Percentiles rank a stretch among this genome's conserved stretches.
phyloP scores from a whole-genome alignment of 2,113 vertebrate species.

The Erinaceus europaeus region DNA sequence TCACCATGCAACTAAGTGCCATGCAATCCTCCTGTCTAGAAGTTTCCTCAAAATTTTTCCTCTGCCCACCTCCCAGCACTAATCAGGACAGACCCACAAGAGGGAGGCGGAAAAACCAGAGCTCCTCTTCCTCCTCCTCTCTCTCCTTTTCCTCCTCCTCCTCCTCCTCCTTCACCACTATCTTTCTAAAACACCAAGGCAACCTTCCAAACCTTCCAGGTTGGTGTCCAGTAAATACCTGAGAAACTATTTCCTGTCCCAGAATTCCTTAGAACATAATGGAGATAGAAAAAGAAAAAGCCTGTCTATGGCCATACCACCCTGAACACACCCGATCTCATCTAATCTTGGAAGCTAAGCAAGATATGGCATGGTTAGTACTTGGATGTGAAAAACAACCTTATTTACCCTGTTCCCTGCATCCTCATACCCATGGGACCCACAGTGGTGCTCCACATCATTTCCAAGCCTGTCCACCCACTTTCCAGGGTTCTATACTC shows the following conservation, averaged over 20 bases:
- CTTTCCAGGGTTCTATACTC: not conserved
- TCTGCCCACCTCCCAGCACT: not conserved
- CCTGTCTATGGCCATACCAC: too few species aligned
- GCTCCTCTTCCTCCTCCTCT: not conserved
- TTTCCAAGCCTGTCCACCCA: not conserved
- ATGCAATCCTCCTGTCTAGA: not conserved
- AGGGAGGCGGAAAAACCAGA: not conserved
- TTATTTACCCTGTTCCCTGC: not conserved
- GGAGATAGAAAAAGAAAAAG: constrained; percentile 2
- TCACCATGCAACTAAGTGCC: not conserved
- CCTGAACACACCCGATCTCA: too few species aligned
- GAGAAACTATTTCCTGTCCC: constrained; percentile 44
- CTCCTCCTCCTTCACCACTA: too few species aligned
- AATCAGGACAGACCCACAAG: not conserved
- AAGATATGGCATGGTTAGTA: too few species aligned
- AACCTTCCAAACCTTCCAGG: constrained; percentile 34
- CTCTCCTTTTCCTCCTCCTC: too few species aligned
- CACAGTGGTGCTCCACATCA: not conserved
- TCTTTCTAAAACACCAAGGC: constrained; percentile 28
- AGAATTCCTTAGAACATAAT: not conserved
- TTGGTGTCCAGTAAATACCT: constrained; percentile 6
- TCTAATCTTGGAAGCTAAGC: too few species aligned
- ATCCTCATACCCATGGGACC: not conserved
- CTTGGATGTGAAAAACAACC: too few species aligned
- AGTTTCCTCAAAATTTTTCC: not conserved